These are phyloP conservation scores for Heliconius himera DNA, from an alignment of 1,140 invertebrate genomes.

Conservation along the genomic window DNA sequence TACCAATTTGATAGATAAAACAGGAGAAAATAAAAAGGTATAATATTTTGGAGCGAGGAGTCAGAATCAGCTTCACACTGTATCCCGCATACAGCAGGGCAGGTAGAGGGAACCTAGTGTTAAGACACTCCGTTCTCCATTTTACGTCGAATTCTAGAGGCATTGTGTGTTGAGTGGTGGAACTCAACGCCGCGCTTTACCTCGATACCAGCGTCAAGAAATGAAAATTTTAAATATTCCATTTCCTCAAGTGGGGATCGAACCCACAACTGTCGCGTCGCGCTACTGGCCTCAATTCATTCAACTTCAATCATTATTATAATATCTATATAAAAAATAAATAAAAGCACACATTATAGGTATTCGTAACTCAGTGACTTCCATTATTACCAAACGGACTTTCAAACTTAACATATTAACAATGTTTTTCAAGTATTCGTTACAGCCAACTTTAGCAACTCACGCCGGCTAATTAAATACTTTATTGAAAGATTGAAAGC, in stretches of 20 bases:
- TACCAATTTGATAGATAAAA: too few relatives aligned
- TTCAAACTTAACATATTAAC: conserved; percentile 64
- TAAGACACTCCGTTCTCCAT: background rate
- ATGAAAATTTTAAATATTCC: too few relatives aligned
- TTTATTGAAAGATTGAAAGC: conserved; percentile 38
- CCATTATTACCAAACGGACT: conserved; percentile 42
- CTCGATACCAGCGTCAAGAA: too few relatives aligned
- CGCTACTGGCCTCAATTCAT: too few relatives aligned
- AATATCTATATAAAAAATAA: too few relatives aligned
- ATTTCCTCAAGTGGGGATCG: too few relatives aligned
- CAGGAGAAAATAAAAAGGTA: too few relatives aligned
- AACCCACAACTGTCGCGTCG: too few relatives aligned
- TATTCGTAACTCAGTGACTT: conserved; percentile 33
- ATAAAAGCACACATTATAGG: background rate
- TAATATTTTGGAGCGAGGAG: too few relatives aligned
- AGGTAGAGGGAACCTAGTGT: background rate
- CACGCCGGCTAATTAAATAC: conserved; percentile 63
- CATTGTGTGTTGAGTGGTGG: background rate
- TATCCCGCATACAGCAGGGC: background rate
- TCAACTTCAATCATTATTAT: too few relatives aligned
- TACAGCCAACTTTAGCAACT: conserved; percentile 54
- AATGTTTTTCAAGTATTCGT: conserved; percentile 47
- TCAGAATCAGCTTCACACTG: background rate
- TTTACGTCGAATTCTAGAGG: too few relatives aligned
- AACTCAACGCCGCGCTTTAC: background rate